Conservation (phyloP, 2,113 vertebrate genomes). For the Bufo bufo region DNA sequence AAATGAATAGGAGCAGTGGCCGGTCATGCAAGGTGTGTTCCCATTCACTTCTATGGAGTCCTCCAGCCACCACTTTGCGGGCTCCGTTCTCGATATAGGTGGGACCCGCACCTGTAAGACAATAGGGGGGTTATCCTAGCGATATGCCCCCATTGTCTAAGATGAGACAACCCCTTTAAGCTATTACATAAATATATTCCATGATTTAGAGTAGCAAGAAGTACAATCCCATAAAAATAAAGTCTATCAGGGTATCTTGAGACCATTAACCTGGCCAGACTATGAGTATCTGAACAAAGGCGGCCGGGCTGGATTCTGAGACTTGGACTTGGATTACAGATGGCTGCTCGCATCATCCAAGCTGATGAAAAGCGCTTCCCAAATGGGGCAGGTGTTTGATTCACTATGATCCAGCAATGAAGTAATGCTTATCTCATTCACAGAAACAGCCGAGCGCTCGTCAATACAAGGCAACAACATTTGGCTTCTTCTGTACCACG, state of each 20-base stretch:
- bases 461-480: constrained; percentile 37
- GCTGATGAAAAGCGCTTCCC: constrained; percentile 47
- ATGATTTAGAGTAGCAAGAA: not conserved
- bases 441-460: constrained; percentile 22
- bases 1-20: too few relatives aligned
- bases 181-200: not conserved
- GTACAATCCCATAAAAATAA: not conserved
- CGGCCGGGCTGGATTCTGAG: not conserved
- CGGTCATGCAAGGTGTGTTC: too few relatives aligned
- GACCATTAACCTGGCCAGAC: not conserved
- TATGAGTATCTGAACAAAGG: not conserved
- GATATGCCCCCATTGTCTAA: too few relatives aligned
- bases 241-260: not conserved
- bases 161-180: not conserved
- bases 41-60: too few relatives aligned
- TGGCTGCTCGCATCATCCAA: constrained; percentile 31
- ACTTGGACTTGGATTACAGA: constrained; percentile 22
- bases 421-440: constrained; percentile 44
- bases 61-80: too few relatives aligned
- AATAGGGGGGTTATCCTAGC: too few relatives aligned
- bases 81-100: too few relatives aligned
- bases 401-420: constrained; percentile 38
- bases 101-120: too few relatives aligned
- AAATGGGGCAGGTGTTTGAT: constrained; percentile 44
- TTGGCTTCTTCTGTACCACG: constrained; percentile 22